Percentiles rank a stretch among this genome's conserved stretches.
phyloP scores from a whole-genome alignment of 2,113 vertebrate species.

The Edolisoma coerulescens region DNA sequence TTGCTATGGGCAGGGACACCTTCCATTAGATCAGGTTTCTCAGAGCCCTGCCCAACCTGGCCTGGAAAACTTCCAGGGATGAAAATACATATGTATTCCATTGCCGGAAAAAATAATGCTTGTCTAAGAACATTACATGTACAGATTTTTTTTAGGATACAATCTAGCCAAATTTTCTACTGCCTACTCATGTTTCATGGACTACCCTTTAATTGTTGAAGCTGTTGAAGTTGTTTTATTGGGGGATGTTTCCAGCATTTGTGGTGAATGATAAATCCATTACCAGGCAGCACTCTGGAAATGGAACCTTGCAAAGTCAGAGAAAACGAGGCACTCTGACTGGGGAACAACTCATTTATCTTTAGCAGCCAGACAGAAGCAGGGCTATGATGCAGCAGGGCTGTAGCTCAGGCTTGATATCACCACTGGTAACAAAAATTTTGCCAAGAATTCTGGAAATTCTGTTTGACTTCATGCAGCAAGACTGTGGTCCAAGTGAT shows the following conservation, averaged over 20 bases:
- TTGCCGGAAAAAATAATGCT: background rate
- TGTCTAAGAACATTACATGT: background rate
- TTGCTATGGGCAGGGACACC: too few species aligned
- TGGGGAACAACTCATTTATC: background rate
- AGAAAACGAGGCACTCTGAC: background rate
- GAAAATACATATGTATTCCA: background rate
- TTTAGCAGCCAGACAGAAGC: background rate
- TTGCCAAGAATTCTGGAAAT: background rate
- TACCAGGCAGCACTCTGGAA: background rate
- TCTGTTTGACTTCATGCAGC: background rate
- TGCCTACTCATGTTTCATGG: background rate
- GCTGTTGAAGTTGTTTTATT: background rate
- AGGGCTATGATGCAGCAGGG: background rate
- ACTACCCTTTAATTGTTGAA: background rate
- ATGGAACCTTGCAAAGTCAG: background rate
- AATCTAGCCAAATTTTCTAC: background rate
- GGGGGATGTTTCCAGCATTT: background rate
- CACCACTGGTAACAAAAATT: background rate
- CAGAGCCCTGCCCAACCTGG: background rate
- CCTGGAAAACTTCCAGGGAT: background rate
- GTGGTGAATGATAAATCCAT: background rate
- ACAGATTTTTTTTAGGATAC: background rate
- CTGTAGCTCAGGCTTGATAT: background rate
- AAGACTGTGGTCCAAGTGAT: background rate
- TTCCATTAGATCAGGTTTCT: background rate